Percentiles rank a stretch among this genome's conserved stretches.
Evolutionary conservation across 2,797 vertebrate species (phyloP).

Genomic region (Prionace glauca): DNA sequence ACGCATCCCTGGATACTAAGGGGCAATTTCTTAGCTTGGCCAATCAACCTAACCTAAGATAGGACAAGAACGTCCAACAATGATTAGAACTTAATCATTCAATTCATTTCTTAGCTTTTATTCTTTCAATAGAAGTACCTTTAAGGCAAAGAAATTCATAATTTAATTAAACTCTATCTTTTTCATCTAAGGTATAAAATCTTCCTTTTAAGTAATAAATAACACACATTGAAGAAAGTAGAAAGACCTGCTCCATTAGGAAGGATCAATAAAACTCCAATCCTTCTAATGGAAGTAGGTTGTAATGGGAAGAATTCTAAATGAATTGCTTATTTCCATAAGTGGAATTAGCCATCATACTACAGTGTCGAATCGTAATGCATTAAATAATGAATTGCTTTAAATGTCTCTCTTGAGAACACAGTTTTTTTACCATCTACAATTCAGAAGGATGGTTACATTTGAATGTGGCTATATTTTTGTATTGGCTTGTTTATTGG

Average conservation of each 20-base stretch:
- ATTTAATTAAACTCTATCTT: constrained; percentile 17
- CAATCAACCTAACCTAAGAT: too few species aligned
- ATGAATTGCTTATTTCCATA: constrained; percentile 30
- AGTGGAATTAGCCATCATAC: not conserved
- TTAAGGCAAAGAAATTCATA: not conserved
- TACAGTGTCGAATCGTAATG: not conserved
- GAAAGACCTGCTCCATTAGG: constrained; percentile 7
- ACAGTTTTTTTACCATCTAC: not conserved
- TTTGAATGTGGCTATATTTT: not conserved
- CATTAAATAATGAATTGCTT: constrained; percentile 24
- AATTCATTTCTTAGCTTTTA: not conserved
- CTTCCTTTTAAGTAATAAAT: constrained; percentile 36
- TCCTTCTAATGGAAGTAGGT: constrained; percentile 22
- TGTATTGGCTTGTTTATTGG: not conserved
- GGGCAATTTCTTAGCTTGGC: too few species aligned
- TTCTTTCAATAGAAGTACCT: not conserved
- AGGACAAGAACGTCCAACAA: not conserved
- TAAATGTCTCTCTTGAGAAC: not conserved
- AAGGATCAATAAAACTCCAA: constrained; percentile 16
- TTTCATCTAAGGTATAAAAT: constrained; percentile 4
- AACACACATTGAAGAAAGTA: not conserved
- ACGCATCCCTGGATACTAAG: too few species aligned
- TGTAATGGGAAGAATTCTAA: not conserved
- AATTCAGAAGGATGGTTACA: not conserved
- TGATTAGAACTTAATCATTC: not conserved